Base-by-base conservation (phyloP, 92 coral and sea anemone species). In the Epizoanthus illoricatus region DNA sequence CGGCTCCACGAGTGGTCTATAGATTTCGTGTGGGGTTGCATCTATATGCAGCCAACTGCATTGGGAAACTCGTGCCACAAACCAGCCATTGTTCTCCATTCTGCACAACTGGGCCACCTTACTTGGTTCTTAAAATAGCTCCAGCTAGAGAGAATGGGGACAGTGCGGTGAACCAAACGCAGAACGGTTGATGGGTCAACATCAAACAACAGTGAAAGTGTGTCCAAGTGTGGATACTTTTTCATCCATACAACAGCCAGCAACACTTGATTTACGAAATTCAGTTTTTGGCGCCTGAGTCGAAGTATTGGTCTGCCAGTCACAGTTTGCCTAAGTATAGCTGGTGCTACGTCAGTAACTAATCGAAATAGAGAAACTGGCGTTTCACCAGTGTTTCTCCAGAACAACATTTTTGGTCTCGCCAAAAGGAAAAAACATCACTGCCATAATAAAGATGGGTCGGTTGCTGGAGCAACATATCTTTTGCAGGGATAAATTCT, bases 121-220 rank as follows among this genome's bases (percentile, higher is more conserved):
- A 82, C 65, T 83, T 87, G 87, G 68, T 87, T 87, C 10, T 82
- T 84, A 40, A 76, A 87, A 41, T 83, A 82, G 75, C 81, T 62
- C 84, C 89, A 86, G n/a, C n/a, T n/a, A n/a, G n/a, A n/a, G 36
- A 86, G 74, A 43, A 68, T 85, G 65, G 80, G 84, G 47, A 86
- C 56, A 54, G 72, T 65, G 59, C 79, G 81, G 89, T 86, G 62
- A 45, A 86, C 71, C 39, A 81, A 73, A 9, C 86, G 89, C 10
- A 81, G 60, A 23, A 86, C 86, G 43, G 86, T 81, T 3, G 80
- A 70, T 2, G 89, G 83, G 15, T 81, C 86, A 58, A 86, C 81
- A 62, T 86, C 89, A 55, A 86, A 64, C 75, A 85, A 86, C 21
- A 80, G 85, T 10, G 85, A 67, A 6, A 80, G 79, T 0, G 64